Evolutionary conservation across 2,797 vertebrate genomes (phyloP).

Genomic region (Holocentrus rufus): DNA sequence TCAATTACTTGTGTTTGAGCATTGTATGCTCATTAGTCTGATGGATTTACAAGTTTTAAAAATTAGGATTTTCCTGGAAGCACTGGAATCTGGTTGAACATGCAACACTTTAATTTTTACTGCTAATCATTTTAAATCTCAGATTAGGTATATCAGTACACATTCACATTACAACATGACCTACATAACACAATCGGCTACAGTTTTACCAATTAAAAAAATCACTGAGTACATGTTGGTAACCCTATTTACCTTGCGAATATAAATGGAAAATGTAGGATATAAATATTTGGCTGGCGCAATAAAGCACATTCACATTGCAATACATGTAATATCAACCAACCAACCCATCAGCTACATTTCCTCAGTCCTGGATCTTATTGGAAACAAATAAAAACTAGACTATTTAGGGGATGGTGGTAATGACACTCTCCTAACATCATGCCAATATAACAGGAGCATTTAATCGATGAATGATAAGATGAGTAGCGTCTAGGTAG

Average conservation of each 20-base stretch:
- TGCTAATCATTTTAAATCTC: too few species aligned
- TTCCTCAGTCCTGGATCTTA: not conserved
- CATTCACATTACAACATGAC: not conserved
- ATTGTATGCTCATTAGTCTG: conserved; percentile 13
- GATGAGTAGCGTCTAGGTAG: not conserved
- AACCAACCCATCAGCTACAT: not conserved
- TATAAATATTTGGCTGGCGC: too few species aligned
- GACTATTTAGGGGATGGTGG: not conserved
- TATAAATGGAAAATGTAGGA: too few species aligned
- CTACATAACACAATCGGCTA: conserved; percentile 3
- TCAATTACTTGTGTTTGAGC: conserved; percentile 5
- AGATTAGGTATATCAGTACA: too few species aligned
- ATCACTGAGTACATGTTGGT: not conserved
- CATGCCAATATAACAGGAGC: not conserved
- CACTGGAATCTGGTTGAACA: conserved; percentile 27
- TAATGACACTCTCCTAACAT: conserved; percentile 45
- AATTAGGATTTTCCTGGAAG: conserved; percentile 7
- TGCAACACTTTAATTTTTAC: not conserved
- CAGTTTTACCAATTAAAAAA: not conserved
- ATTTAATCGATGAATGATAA: not conserved
- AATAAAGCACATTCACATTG: too few species aligned
- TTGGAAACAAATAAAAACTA: not conserved
- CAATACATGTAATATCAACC: too few species aligned
- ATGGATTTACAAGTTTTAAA: conserved; percentile 30
- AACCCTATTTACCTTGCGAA: too few species aligned